Conservation (phyloP, 1,140 invertebrate species). For the Danaus plexippus region DNA sequence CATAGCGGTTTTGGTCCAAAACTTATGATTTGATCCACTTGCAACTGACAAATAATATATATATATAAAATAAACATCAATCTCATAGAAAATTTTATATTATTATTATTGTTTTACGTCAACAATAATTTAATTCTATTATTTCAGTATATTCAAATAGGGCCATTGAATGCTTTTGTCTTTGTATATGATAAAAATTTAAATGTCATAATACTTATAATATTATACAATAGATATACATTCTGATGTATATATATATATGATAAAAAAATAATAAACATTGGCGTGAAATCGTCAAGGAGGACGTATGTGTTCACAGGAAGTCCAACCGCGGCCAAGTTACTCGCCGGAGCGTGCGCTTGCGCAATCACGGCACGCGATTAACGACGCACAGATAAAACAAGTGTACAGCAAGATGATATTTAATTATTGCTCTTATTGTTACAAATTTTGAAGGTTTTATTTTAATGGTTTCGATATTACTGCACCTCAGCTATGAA, state of each 20-base stretch:
- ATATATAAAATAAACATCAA: neutral
- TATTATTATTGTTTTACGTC: no score
- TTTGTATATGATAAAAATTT: no score
- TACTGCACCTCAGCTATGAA: no score
- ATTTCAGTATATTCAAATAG: no score
- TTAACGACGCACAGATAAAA: conserved; percentile 13
- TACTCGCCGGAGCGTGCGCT: conserved; percentile 45
- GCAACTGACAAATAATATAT: conserved; percentile 15
- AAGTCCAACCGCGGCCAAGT: conserved; percentile 59
- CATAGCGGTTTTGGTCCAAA: conserved; percentile 48
- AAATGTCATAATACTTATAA: neutral
- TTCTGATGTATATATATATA: neutral
- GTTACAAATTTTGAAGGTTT: no score
- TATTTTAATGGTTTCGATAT: no score
- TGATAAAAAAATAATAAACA: conserved; percentile 9
- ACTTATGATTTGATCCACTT: conserved; percentile 28
- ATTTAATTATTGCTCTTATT: no score
- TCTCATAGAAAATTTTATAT: no score
- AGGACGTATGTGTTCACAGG: conserved; percentile 58
- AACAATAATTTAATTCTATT: no score
- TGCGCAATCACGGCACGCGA: conserved; percentile 55
- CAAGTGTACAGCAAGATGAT: no score
- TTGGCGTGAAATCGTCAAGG: conserved; percentile 19
- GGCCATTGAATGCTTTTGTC: no score
- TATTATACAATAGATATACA: conserved; percentile 22